A percentile compares a stretch with the other conserved stretches of the same genome.
Conservation (phyloP, 92 coral and sea anemone genomes). For the Paragorgia papillata region DNA sequence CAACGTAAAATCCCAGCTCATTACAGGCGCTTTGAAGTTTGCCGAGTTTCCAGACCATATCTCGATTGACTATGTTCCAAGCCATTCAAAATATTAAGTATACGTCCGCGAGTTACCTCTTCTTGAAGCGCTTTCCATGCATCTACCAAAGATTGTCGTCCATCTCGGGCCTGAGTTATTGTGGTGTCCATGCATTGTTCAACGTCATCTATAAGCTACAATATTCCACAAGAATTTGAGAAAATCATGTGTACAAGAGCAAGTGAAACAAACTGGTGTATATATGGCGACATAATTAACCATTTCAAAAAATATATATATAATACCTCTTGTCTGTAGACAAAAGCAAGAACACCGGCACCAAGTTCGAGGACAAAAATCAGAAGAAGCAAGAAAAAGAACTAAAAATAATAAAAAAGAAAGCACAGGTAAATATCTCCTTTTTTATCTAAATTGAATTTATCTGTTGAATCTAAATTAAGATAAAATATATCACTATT, state of each 20-base stretch:
- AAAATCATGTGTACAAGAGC: no score
- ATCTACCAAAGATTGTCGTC: neutral
- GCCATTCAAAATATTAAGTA: neutral
- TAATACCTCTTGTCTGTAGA: conserved; percentile 8
- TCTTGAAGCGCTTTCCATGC: conserved; percentile 19
- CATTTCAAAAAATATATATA: neutral
- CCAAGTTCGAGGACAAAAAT: conserved; percentile 22
- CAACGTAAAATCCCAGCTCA: no score
- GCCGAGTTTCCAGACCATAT: no score
- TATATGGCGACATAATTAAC: neutral
- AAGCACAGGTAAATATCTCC: neutral
- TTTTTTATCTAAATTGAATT: neutral
- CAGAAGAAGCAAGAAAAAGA: conserved; percentile 29
- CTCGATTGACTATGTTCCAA: neutral
- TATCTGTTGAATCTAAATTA: neutral
- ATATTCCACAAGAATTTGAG: no score
- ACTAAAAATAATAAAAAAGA: neutral
- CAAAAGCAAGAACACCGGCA: conserved; percentile 32
- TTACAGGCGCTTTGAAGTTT: no score
- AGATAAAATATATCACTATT: neutral
- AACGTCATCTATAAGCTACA: conserved; percentile 20
- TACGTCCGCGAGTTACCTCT: conserved; percentile 1
- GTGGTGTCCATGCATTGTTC: conserved; percentile 20
- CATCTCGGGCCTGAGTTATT: conserved; percentile 1
- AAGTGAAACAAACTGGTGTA: no score